These are phyloP conservation scores for rat (Rattus norvegicus) DNA, from an alignment of 2,113 vertebrate genomes.

Conservation along the genomic window GRCr8 NC_086033.1:43032501-43033000, in stretches of 20 bases:
- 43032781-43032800: neutral
- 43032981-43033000: neutral
- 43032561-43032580: too few species aligned
- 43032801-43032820: neutral
- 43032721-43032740: neutral
- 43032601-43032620: too few species aligned
- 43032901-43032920: too few species aligned
- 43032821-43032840: neutral
- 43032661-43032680: neutral
- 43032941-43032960: too few species aligned
- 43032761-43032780: too few species aligned
- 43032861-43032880: too few species aligned
- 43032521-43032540: too few species aligned
- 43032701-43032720: neutral
- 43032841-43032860: neutral
- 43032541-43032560: too few species aligned
- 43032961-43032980: neutral
- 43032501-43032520: too few species aligned
- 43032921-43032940: too few species aligned
- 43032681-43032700: neutral
- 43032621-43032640: neutral
- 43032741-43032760: neutral
- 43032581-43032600: too few species aligned
- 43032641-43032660: neutral
- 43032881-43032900: too few species aligned